These are phyloP conservation scores for Latrodectus geometricus DNA, from an alignment of 1,140 invertebrate genomes.

Conservation along the genomic window DNA sequence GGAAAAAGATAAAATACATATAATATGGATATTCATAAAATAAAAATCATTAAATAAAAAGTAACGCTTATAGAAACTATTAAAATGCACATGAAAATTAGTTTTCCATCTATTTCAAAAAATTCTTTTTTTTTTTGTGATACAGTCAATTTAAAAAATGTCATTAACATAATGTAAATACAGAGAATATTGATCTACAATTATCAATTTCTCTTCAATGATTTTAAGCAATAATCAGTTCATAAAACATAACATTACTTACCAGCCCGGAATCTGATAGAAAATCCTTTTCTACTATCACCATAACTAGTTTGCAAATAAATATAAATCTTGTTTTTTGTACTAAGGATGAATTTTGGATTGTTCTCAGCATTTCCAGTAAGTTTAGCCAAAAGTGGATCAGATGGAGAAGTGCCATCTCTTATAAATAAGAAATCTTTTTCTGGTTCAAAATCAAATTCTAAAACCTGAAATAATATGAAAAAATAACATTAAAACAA, in stretches of 20 bases:
- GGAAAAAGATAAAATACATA: neutral
- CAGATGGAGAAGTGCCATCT: conserved; percentile 89
- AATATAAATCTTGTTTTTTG: conserved; percentile 87
- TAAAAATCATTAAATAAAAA: neutral
- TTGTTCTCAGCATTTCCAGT: conserved; percentile 74
- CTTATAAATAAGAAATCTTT: conserved; percentile 89
- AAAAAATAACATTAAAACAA: too few species aligned
- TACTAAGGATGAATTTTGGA: conserved; percentile 85
- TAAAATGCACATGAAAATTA: too few species aligned
- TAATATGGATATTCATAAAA: neutral
- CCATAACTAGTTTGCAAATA: conserved; percentile 86
- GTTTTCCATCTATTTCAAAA: too few species aligned
- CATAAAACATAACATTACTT: neutral
- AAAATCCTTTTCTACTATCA: conserved; percentile 90
- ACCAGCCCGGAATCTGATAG: conserved; percentile 84
- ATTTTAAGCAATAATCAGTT: neutral
- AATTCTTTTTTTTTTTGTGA: too few species aligned
- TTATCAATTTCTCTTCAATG: too few species aligned
- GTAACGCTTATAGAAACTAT: neutral
- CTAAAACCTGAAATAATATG: conserved; percentile 74
- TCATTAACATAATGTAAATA: too few species aligned
- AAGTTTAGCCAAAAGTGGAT: conserved; percentile 82
- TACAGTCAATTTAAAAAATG: too few species aligned
- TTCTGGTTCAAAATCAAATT: conserved; percentile 86
- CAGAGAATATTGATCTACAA: too few species aligned